Evolutionary conservation across 2,797 vertebrate genomes (phyloP).

Genomic region (Toxotes lorentzi): DNA sequence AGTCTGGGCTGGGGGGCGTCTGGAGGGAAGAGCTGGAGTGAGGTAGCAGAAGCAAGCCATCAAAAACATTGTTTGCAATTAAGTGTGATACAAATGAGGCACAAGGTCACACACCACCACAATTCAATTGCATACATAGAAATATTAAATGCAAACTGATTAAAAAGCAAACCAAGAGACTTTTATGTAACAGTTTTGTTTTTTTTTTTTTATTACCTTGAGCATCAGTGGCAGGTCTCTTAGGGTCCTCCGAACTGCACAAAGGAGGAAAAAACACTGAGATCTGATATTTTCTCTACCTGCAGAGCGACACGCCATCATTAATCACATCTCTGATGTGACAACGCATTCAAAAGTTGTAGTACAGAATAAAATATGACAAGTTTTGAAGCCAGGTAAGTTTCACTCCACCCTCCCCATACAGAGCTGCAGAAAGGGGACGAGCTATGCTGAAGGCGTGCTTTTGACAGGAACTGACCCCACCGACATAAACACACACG

Average conservation of each 20-base stretch:
- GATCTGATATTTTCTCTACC: not conserved
- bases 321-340: not conserved
- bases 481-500: slow-evolving; percentile 19
- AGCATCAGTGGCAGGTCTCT: slow-evolving; percentile 69
- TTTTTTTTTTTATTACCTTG: slow-evolving; percentile 69
- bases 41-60: slow-evolving; percentile 35
- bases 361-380: not conserved
- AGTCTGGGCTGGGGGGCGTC: slow-evolving; percentile 71
- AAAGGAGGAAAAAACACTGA: slow-evolving; percentile 12
- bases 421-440: slow-evolving; percentile 61
- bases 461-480: slow-evolving; percentile 51
- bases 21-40: slow-evolving; percentile 62
- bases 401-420: slow-evolving; percentile 72
- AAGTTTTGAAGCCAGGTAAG: slow-evolving; percentile 58
- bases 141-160: not conserved
- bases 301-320: not conserved
- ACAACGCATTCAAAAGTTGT: not conserved
- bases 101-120: not conserved
- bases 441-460: slow-evolving; percentile 70
- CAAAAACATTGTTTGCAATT: slow-evolving; percentile 35
- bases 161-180: not conserved
- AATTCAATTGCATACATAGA: not conserved
- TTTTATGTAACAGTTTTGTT: not conserved
- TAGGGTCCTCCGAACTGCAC: slow-evolving; percentile 71
- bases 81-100: not conserved